Evolutionary conservation across 1,140 invertebrate genomes (phyloP), one percentile per base, ranked within the genome.

Genomic region (Limonius californicus): DNA sequence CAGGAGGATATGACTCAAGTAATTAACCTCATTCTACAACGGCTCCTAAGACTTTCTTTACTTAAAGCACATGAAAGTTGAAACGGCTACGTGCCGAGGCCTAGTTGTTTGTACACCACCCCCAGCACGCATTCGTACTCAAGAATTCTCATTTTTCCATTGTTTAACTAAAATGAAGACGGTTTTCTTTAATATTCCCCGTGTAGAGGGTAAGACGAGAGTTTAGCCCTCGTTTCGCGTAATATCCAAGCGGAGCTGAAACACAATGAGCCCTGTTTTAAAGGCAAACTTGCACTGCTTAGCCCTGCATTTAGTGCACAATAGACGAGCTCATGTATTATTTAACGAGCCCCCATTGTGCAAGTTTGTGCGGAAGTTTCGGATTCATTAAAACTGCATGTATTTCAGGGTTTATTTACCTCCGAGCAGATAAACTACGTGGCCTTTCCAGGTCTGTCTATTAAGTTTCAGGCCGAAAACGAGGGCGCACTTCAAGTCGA

Each of bases 381-480:
- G 53, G 53, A 55, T 55, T 55, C 53, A 55, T 55, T 55, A 27
- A 55, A 55, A 27, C 53, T 55, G 53, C 53, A 55, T 16, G 21
- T n/a, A 27, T 23, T 27, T n/a, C 8, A 55, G 21, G 53, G 53
- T 55, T 55, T 55, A 55, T 55, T 55, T 55, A 55, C 53, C 45
- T 18, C n/a, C 15, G 9, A 27, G 23, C 23, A 27, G 23, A 27
- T 27, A 27, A 27, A 27, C 23, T 27, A 27, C 23, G 23, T 27
- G 23, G 9, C 23, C 23, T 27, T 27, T 27, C 23, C 23, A 27
- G 9, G 3, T 27, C 23, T 9, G 23, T 27, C 9, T 27, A 27
- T 27, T 27, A 27, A 27, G 9, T 27, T 27, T 27, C 9, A 27
- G 3, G 23, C 23, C 3, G 23, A 27, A n/a, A n/a, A n/a, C n/a